Conservation (phyloP, 2,113 vertebrate species). For the Mohoua ochrocephala region DNA sequence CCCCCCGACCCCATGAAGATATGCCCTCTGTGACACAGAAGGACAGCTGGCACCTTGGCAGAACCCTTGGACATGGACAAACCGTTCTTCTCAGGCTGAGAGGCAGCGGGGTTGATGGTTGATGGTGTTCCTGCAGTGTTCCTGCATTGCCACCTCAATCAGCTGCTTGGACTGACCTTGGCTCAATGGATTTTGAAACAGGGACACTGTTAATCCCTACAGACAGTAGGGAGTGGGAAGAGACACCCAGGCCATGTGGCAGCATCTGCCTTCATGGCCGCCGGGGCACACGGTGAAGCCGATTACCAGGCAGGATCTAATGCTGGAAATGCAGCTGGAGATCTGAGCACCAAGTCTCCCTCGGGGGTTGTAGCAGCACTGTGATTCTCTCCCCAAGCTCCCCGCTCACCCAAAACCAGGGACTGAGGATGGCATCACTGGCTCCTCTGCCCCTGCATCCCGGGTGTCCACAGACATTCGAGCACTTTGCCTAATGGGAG, state of each 20-base stretch:
- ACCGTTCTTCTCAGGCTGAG: conserved; percentile 29
- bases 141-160: not conserved
- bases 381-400: not conserved
- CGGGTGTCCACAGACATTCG: rapidly evolving
- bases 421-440: no score
- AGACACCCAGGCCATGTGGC: not conserved
- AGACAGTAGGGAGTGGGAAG: not conserved
- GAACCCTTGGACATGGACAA: conserved; percentile 44
- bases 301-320: not conserved
- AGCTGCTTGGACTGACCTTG: conserved; percentile 17
- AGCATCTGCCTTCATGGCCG: rapidly evolving
- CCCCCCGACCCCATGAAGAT: rapidly evolving
- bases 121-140: not conserved
- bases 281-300: rapidly evolving
- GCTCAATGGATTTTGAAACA: not conserved
- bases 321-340: not conserved
- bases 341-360: not conserved
- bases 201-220: conserved; percentile 42
- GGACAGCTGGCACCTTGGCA: not conserved
- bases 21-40: not conserved
- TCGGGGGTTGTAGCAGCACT: rapidly evolving
- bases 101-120: not conserved
- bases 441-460: not conserved
- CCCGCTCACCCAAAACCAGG: rapidly evolving
- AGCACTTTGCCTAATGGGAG: not conserved